Base-by-base conservation (phyloP, 1,140 invertebrate species). In the Dendroctonus ponderosae region DNA sequence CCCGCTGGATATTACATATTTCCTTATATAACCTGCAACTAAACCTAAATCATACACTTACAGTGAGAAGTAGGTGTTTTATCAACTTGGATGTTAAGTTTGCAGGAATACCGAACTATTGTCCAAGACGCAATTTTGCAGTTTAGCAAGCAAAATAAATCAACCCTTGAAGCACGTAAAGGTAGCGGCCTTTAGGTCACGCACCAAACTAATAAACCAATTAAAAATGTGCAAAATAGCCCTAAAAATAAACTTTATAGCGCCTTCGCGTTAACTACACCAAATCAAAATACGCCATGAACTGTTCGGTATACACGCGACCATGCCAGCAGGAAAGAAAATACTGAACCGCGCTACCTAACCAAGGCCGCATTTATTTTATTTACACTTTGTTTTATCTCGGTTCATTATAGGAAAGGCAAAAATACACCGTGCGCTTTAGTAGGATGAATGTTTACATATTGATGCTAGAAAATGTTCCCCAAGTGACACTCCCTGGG, bases 351-450 rank as follows among this genome's bases (percentile, higher is more conserved):
- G 62, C 50, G 41, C 41, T 61, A 9, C 42, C 37, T 11, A 7
- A 46, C 51, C 62, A 64, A 64, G 62, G 62, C 14, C 62, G 52
- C n/a, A 7, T 64, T 64, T 64, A 57, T 54, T 64, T 64, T 64
- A 64, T 64, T 64, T 64, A 64, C 62, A 56, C 43, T 62, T 49
- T 64, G 12, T 56, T 52, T 56, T 56, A 56, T 56, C 53, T 56
- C 39, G 53, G 11, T 59, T 46, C 57, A 59, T 59, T 59, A 26
- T 26, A 56, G 53, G 53, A 15, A 8, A 51, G 11, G 15, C 37
- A n/a, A 56, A 56, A 56, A 39, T 56, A 56, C 50, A 9, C 37
- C 26, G 26, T 26, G 26, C 26, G 26, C 1, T 26, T 26, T 26
- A 26, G 26, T 26, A 26, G 26, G 26, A 26, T 26, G 26, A 26